phyloP scores from a whole-genome alignment of 2,888 invertebrate genomes.

The Aleiodes testaceus region DNA sequence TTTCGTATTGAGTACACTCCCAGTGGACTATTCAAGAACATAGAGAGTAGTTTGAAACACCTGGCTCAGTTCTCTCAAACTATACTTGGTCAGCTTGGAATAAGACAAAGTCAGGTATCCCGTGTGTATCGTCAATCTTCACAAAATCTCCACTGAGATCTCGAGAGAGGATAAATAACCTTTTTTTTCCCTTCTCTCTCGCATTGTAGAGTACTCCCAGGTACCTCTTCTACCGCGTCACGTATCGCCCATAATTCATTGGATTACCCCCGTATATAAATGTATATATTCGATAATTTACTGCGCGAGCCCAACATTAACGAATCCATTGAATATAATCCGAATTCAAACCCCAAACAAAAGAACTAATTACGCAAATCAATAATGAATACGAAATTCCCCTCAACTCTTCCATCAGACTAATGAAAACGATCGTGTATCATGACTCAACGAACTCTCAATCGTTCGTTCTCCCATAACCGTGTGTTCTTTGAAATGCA shows the following conservation, averaged over 20 bases:
- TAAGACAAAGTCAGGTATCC: constrained; percentile 38
- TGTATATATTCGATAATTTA: too few relatives aligned
- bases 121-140: constrained; percentile 54
- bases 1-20: constrained; percentile 48
- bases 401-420: too few relatives aligned
- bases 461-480: constrained; percentile 38
- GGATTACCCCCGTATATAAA: not conserved
- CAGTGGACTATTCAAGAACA: constrained; percentile 51
- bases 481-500: constrained; percentile 52
- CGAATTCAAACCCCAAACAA: too few relatives aligned
- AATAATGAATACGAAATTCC: too few relatives aligned
- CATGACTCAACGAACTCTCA: constrained; percentile 38
- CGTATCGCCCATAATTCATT: constrained; percentile 24
- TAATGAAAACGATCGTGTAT: not conserved
- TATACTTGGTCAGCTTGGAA: constrained; percentile 34
- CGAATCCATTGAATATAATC: too few relatives aligned
- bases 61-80: constrained; percentile 49
- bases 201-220: constrained; percentile 37
- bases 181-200: constrained; percentile 12
- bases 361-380: too few relatives aligned
- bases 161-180: constrained; percentile 26
- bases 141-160: constrained; percentile 38
- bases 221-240: constrained; percentile 23
- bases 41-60: constrained; percentile 51
- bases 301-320: too few relatives aligned